Conservation (phyloP, 2,113 vertebrate genomes). For the Mesembrinibis cayennensis region DNA sequence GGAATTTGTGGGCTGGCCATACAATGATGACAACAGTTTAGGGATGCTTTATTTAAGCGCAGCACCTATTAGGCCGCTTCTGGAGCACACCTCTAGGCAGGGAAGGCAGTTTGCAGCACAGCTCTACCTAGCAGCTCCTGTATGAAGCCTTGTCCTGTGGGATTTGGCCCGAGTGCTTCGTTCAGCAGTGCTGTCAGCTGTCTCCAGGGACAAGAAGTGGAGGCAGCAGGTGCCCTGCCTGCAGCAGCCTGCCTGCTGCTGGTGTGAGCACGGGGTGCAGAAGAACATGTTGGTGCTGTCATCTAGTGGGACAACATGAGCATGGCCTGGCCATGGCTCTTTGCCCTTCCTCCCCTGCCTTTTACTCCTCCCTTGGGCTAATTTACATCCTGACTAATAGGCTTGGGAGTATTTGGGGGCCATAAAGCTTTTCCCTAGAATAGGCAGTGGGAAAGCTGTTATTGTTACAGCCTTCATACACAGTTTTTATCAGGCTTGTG, state of each 20-base stretch:
- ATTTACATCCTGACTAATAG: neutral
- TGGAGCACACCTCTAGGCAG: neutral
- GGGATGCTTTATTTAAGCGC: neutral
- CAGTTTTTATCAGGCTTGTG: neutral
- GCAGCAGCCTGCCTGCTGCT: neutral
- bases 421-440: neutral
- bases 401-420: neutral
- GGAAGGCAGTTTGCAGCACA: neutral
- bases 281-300: slow-evolving; percentile 40
- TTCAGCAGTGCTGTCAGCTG: accelerated
- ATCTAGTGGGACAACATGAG: slow-evolving; percentile 25
- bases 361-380: neutral
- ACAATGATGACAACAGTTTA: neutral
- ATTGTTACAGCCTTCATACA: neutral
- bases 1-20: neutral
- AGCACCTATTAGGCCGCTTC: neutral
- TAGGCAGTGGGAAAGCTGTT: neutral
- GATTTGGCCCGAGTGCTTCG: neutral
- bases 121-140: neutral
- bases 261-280: accelerated
- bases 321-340: neutral
- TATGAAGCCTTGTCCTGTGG: neutral
- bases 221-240: neutral
- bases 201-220: neutral
- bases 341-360: neutral